These are phyloP conservation scores for Eufriesea mexicana DNA, from an alignment of 1,140 invertebrate species.

Conservation along the genomic window DNA sequence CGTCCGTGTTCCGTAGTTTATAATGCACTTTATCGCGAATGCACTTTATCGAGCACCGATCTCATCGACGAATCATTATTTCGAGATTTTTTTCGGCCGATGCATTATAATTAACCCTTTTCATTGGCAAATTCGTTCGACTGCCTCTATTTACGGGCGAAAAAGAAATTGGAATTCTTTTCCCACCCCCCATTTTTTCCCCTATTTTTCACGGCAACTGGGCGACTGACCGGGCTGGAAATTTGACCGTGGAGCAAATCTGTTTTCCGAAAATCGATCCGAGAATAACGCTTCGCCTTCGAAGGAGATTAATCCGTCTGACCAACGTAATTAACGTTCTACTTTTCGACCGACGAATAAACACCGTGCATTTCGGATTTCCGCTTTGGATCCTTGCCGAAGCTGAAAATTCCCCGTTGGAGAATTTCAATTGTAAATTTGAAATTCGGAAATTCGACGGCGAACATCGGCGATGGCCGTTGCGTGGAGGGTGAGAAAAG, in stretches of 20 bases:
- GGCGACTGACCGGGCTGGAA: neutral
- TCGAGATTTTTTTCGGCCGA: slow-evolving; percentile 27
- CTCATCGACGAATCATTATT: slow-evolving; percentile 34
- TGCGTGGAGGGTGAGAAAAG: no score
- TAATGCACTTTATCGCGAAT: slow-evolving; percentile 59
- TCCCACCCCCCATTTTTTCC: neutral
- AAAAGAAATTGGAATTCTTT: neutral
- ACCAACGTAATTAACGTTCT: neutral
- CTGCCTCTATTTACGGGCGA: neutral
- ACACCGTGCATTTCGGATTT: neutral
- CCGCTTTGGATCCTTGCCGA: neutral
- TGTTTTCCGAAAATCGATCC: neutral
- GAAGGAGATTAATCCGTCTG: neutral
- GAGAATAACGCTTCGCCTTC: neutral
- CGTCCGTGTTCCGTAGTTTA: slow-evolving; percentile 52
- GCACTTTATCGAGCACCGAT: slow-evolving; percentile 42
- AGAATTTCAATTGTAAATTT: neutral
- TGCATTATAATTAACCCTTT: slow-evolving; percentile 20
- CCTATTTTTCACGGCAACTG: neutral
- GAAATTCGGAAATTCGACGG: neutral
- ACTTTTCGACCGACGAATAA: neutral
- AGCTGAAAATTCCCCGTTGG: neutral
- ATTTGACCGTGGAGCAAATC: no score
- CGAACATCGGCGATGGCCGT: no score
- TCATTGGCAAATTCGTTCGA: neutral